These are phyloP conservation scores for Tylochromis polylepis DNA, from an alignment of 2,113 vertebrate genomes.

Conservation along the genomic window DNA sequence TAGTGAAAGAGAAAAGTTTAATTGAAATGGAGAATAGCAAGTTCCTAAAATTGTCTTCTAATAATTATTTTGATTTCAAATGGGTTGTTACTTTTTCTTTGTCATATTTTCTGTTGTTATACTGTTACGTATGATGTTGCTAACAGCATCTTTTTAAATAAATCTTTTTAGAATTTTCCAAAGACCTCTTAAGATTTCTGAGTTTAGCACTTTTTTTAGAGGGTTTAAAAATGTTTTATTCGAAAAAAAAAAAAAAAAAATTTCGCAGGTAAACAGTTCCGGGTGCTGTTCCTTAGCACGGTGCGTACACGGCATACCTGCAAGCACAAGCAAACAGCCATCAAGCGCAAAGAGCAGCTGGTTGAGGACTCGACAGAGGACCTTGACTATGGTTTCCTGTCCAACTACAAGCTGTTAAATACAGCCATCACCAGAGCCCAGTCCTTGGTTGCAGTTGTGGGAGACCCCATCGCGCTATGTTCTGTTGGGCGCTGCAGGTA, in stretches of 20 bases:
- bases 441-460: constrained; percentile 95
- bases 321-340: constrained; percentile 98
- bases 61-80: not conserved
- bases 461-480: constrained; percentile 95
- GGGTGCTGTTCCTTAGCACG: constrained; percentile 97
- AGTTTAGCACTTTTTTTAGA: not conserved
- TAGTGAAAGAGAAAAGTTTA: not conserved
- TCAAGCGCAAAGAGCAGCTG: constrained; percentile 96
- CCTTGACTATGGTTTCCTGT: constrained; percentile 97
- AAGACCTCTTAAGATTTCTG: not conserved
- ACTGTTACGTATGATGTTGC: not conserved
- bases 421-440: constrained; percentile 98
- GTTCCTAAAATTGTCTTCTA: not conserved
- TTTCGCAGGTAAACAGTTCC: constrained; percentile 90
- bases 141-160: not conserved
- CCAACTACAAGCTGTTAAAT: constrained; percentile 98
- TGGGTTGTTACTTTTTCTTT: not conserved
- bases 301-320: constrained; percentile 96
- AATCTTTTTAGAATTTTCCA: not conserved
- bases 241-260: not conserved
- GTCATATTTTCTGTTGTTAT: not conserved
- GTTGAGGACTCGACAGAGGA: constrained; percentile 97
- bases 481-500: constrained; percentile 98
- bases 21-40: not conserved
- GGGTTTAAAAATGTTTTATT: not conserved